Evolutionary conservation across 2,797 vertebrate genomes (phyloP).

Genomic region (Novumbra hubbsi): DNA sequence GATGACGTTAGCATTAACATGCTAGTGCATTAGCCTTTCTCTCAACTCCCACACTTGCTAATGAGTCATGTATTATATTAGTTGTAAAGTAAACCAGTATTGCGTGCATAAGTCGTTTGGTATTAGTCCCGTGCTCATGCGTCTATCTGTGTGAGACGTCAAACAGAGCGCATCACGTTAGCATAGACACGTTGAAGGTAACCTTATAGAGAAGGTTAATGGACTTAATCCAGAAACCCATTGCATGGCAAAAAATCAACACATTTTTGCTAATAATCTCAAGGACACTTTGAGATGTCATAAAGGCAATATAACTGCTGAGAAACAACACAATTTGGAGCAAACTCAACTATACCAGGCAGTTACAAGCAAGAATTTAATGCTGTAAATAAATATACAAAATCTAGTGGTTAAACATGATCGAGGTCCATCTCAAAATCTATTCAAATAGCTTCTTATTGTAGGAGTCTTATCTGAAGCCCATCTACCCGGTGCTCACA

Average conservation of each 20-base stretch:
- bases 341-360: constrained; percentile 53
- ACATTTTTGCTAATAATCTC: not conserved
- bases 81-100: not conserved
- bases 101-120: constrained; percentile 19
- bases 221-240: constrained; percentile 14
- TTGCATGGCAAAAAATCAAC: not conserved
- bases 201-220: not conserved
- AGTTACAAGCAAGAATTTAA: not conserved
- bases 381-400: not conserved
- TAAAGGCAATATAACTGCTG: constrained; percentile 13
- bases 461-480: not conserved
- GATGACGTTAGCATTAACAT: not conserved
- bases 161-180: not conserved
- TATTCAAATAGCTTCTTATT: not conserved
- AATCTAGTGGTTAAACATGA: not conserved
- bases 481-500: not conserved
- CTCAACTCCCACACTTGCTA: not conserved
- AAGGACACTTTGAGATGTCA: constrained; percentile 25
- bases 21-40: constrained; percentile 14
- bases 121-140: constrained; percentile 17
- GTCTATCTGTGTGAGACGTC: not conserved
- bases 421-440: not conserved
- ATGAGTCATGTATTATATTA: constrained; percentile 7
- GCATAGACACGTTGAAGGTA: constrained; percentile 24
- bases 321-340: constrained; percentile 28